Evolutionary conservation across 2,888 invertebrate genomes (phyloP).

Genomic region (Luperina testacea): DNA sequence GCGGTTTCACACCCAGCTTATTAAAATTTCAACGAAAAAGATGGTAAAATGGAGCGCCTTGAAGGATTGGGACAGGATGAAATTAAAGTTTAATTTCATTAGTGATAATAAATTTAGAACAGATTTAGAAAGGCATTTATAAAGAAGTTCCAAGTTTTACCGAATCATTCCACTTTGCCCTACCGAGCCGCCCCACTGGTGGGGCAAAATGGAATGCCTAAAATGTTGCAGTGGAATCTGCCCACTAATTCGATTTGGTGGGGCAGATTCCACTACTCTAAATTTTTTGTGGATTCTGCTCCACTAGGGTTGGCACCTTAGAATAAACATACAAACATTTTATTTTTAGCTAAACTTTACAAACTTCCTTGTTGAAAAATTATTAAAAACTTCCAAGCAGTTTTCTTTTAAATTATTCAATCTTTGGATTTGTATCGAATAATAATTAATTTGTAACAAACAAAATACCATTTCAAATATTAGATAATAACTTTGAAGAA

Average conservation of each 20-base stretch:
- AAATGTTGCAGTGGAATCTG: too few species aligned
- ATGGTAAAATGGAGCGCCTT: not conserved
- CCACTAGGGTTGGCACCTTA: too few species aligned
- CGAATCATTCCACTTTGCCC: too few species aligned
- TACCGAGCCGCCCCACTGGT: too few species aligned
- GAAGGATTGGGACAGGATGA: not conserved
- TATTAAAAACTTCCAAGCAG: conserved; percentile 4
- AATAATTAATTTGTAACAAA: not conserved
- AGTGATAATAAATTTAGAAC: conserved; percentile 12
- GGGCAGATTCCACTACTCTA: too few species aligned
- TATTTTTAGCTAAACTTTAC: too few species aligned
- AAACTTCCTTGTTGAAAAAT: conserved; percentile 8
- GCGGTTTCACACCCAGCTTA: too few species aligned
- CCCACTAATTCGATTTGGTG: too few species aligned
- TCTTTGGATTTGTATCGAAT: not conserved
- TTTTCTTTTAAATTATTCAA: conserved; percentile 14
- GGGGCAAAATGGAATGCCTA: too few species aligned
- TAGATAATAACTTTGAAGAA: not conserved
- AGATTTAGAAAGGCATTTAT: not conserved
- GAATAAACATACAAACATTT: too few species aligned
- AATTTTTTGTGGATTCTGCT: too few species aligned
- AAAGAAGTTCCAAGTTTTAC: conserved; percentile 16
- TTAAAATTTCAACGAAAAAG: not conserved
- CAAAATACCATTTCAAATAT: not conserved
- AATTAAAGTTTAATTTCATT: not conserved